A percentile compares a stretch with the other conserved stretches of the same genome.
Evolutionary conservation across 2,113 vertebrate genomes (phyloP).

Genomic region (Ctenodactylus gundi): DNA sequence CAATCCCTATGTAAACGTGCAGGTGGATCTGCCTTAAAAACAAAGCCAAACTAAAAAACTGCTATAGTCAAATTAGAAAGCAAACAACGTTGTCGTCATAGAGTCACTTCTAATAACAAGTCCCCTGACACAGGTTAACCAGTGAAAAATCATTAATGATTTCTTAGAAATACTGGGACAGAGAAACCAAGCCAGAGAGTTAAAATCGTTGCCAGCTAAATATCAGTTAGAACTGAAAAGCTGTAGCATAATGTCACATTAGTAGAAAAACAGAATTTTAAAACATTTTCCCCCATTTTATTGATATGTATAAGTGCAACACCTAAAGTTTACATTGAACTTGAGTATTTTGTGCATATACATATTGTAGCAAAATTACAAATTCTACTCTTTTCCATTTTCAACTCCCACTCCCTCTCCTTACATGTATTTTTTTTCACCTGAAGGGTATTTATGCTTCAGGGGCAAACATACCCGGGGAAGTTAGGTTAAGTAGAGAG

Average conservation of each 20-base stretch:
- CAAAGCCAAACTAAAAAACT: not conserved
- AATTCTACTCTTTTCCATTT: too few relatives aligned
- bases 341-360: too few relatives aligned
- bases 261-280: not conserved
- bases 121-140: not conserved
- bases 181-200: not conserved
- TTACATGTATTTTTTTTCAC: too few relatives aligned
- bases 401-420: too few relatives aligned
- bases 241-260: not conserved
- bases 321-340: too few relatives aligned
- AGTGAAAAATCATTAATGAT: conserved; percentile 20
- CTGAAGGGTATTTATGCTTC: too few relatives aligned
- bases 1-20: not conserved
- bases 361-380: too few relatives aligned
- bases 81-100: not conserved
- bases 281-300: not conserved
- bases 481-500: not conserved
- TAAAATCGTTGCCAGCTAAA: not conserved
- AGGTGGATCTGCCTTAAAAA: not conserved
- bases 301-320: too few relatives aligned
- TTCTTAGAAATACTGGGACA: not conserved
- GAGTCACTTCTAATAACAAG: not conserved
- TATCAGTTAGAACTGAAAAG: not conserved
- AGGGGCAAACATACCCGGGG: accelerated
- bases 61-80: not conserved